Base-by-base conservation (phyloP, 2,113 vertebrate species). In the Leptocoma aspasia region DNA sequence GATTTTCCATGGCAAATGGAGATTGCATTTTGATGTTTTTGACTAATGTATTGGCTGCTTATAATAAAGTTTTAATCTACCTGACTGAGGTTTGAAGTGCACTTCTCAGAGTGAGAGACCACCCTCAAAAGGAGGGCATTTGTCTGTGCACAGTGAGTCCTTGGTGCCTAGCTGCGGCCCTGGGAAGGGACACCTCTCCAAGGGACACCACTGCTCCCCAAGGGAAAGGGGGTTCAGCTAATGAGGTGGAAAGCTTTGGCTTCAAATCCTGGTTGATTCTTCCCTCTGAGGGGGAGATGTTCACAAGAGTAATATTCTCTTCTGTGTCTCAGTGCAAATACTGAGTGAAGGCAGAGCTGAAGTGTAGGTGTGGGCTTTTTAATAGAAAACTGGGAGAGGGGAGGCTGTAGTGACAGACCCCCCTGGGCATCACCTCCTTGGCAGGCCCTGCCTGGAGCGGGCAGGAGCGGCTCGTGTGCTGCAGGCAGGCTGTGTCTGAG, bases 191-290 rank as follows among this genome's bases (percentile, higher is more conserved):
- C 52, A 66, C 2, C 6, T 26, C 66, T 70, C 22, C 39, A 31
- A 53, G 47, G 27, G 44, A 31, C 31, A 22, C 3, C 2, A 1
- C 37, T 39, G 49, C 63, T 70, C n/a, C 23, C 16, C 3, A 7
- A 6, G 27, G 28, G 20, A 44, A 26, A 39, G 39, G 3, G 8
- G n/a, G 18, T 11, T 45, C 56, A 61, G 31, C 27, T 65, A 13
- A 17, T 0, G 1, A 15, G 10, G 15, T 2, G 7, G 26, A 26
- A 63, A 64, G 30, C 8, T 59, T n/a, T 15, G 9, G 9, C 5
- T 63, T 57, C 57, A 59, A 18, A 14, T 57, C 6, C 39, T 72
- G 42, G 13, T 27, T 52, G 21, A 21, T 61, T 82, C 5, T 50
- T 82, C 31, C 39, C 53, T 15, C 8, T 24, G 45, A 52, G 65